Evolutionary conservation across 1,140 invertebrate species (phyloP).

Genomic region (Drosophila repletoides): DNA sequence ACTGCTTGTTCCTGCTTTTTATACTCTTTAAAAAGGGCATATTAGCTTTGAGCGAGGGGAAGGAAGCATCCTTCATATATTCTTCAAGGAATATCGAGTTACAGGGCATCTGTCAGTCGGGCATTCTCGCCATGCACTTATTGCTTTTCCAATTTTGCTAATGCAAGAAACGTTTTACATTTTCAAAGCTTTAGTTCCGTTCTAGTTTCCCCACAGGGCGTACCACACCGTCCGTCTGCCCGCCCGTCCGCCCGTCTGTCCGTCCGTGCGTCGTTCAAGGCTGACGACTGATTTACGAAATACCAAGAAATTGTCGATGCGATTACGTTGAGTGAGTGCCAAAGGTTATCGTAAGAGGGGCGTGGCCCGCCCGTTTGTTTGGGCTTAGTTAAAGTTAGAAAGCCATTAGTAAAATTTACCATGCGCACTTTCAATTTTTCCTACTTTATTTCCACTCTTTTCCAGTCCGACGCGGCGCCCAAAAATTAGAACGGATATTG

Average conservation of each 20-base stretch:
- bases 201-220: conserved; percentile 49
- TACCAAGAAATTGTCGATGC: conserved; percentile 65
- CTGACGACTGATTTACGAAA: conserved; percentile 58
- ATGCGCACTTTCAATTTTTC: conserved; percentile 61
- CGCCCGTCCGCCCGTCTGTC: neutral
- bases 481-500: conserved; percentile 68
- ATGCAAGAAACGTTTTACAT: conserved; percentile 58
- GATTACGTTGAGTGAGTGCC: conserved; percentile 59
- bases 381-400: conserved; percentile 18
- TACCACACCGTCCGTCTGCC: neutral
- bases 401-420: conserved; percentile 61
- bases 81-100: too few relatives aligned
- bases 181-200: conserved; percentile 59
- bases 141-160: conserved; percentile 70
- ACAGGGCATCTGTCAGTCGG: too few relatives aligned
- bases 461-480: too few relatives aligned
- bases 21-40: too few relatives aligned
- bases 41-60: too few relatives aligned
- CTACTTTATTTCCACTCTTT: conserved; percentile 10
- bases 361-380: neutral
- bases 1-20: neutral
- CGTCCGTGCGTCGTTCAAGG: conserved; percentile 22
- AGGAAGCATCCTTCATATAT: too few relatives aligned
- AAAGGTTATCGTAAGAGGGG: conserved; percentile 54
- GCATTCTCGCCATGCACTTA: neutral